Evolutionary conservation across 2,113 vertebrate species (phyloP), one percentile per base, ranked within the genome.

Genomic region (Panthera leo): DNA sequence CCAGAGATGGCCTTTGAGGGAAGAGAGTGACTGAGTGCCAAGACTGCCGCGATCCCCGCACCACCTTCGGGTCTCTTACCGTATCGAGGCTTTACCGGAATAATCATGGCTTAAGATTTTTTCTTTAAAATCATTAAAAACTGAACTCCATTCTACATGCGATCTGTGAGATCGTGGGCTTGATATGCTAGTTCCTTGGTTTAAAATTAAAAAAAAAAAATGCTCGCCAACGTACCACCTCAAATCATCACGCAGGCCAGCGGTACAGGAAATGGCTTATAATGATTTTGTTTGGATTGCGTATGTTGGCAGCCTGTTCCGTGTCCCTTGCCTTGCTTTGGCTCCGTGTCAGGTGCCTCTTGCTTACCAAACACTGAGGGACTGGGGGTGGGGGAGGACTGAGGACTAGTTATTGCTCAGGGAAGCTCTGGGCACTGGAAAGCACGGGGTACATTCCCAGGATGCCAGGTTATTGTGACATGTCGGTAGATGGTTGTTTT

Each of bases 361-460:
- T 84, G 12, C 36, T 80, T 58, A 76, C 53, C 67, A 79, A 36
- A 45, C 0, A 6, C 31, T 34, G 25, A 95, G 39, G 51, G 13
- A 15, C 8, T 48, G 45, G 11, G 25, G 45, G 7, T 0, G 45
- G 45, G 29, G 27, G 0, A 0, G 55, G 16, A 61, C 58, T 61
- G 29, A 91, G 6, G 55, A 63, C 23, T 45, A 42, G 42, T 34
- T n/a, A 73, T 19, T 75, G 29, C 83, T 94, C 84, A 82, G 65
- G 53, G 51, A 93, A 92, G 68, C 29, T 39, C 42, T 63, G 31
- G 21, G 6, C 42, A 36, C 42, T 75, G 34, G 61, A 53, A 75
- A n/a, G 53, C 7, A 15, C 12, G 25, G 91, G 39, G 15, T 31
- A 51, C 19, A 67, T 39, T 55, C 19, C 55, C 21, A 85, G 75